These are phyloP conservation scores for Sapayoa aenigma DNA, from an alignment of 2,113 vertebrate genomes.

Conservation along the genomic window DNA sequence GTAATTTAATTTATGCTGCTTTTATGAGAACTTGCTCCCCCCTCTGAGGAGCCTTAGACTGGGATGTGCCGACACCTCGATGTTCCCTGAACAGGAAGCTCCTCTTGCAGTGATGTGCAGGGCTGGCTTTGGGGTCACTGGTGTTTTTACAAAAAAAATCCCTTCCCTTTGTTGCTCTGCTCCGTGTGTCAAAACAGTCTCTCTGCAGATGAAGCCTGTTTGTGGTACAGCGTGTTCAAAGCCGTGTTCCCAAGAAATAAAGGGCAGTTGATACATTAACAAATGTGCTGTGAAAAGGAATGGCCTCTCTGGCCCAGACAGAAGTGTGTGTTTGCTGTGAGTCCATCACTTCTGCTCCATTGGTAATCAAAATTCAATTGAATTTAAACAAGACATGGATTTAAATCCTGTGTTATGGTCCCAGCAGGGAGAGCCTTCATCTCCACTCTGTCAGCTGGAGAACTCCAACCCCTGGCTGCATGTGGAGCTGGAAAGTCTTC, in stretches of 20 bases:
- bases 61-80: neutral
- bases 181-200: neutral
- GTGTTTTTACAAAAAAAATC: neutral
- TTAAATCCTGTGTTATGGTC: neutral
- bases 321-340: neutral
- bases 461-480: neutral
- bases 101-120: neutral
- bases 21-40: neutral
- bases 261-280: neutral
- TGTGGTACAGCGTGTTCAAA: neutral
- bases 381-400: neutral
- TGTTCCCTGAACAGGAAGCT: neutral
- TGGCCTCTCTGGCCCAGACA: neutral
- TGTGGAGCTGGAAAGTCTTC: neutral
- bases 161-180: neutral
- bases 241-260: neutral
- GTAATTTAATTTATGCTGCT: accelerated
- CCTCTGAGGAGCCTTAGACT: neutral
- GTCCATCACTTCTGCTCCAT: neutral
- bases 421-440: neutral
- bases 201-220: neutral
- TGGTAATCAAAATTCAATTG: conserved; percentile 7
- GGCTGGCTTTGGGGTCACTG: neutral
- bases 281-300: neutral
- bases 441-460: neutral